A percentile compares a stretch with the other conserved stretches of the same genome.
Conservation (phyloP, 2,888 invertebrate species). For the Acanthococcus lagerstroemiae region DNA sequence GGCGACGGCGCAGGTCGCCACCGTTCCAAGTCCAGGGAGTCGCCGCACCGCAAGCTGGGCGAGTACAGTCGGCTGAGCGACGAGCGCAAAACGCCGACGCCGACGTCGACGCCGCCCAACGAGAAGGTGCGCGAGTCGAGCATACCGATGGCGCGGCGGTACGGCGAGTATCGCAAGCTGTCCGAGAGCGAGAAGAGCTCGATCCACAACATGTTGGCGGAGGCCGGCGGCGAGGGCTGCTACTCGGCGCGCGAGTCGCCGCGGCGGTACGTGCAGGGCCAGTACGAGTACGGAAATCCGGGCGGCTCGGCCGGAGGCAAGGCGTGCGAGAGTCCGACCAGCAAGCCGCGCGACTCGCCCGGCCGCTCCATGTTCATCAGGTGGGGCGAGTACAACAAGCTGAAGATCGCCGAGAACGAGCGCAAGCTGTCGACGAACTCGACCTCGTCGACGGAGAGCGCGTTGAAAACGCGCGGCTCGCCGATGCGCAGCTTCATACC, state of each 20-base stretch:
- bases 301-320: not conserved
- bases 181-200: constrained; percentile 10
- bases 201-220: constrained; percentile 11
- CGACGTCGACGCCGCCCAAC: constrained; percentile 29
- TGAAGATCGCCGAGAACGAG: constrained; percentile 28
- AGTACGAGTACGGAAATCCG: constrained; percentile 3
- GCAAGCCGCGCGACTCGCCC: constrained; percentile 32
- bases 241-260: constrained; percentile 45
- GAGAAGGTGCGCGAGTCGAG: constrained; percentile 32
- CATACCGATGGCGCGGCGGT: constrained; percentile 19
- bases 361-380: constrained; percentile 29
- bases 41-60: constrained; percentile 40
- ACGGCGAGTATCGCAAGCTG: constrained; percentile 17
- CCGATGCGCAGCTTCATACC: constrained; percentile 38
- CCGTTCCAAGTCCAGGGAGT: constrained; percentile 37
- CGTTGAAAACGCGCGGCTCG: constrained; percentile 17
- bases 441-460: constrained; percentile 19
- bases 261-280: not conserved
- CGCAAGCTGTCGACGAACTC: constrained; percentile 30
- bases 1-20: constrained; percentile 40
- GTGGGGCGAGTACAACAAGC: constrained; percentile 30
- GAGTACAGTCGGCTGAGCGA: constrained; percentile 42
- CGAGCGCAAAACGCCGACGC: constrained; percentile 36
- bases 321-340: constrained; percentile 1
- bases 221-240: constrained; percentile 29